phyloP scores from a whole-genome alignment of 2,888 invertebrate genomes.

The Cataglyphis livida region DNA sequence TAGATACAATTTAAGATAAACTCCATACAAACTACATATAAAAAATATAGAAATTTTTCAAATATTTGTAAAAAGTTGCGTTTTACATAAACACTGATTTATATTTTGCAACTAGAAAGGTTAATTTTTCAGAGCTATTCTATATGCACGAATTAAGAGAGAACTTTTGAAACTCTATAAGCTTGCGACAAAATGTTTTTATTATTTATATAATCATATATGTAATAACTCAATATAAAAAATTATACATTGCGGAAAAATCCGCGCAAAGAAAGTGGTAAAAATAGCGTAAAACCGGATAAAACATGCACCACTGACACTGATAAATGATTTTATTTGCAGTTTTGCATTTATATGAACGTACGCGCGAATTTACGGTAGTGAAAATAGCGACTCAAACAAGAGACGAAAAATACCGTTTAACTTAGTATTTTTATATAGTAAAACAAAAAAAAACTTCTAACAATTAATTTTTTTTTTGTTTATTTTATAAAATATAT shows the following conservation, averaged over 20 bases:
- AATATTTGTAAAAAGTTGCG: neutral
- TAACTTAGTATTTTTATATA: neutral
- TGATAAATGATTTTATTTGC: conserved; percentile 25
- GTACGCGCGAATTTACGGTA: conserved; percentile 2
- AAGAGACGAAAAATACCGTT: neutral
- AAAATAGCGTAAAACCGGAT: conserved; percentile 2
- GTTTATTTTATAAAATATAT: neutral
- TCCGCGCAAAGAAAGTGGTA: neutral
- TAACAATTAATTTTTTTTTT: conserved; percentile 10
- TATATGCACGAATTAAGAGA: neutral
- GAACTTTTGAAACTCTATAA: neutral
- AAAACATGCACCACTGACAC: conserved; percentile 5
- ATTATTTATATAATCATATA: neutral
- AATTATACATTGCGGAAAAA: conserved; percentile 6
- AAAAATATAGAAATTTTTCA: neutral
- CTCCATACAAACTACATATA: neutral
- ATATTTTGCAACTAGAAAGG: neutral
- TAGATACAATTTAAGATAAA: neutral
- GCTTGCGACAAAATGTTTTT: neutral
- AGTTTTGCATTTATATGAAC: conserved; percentile 22
- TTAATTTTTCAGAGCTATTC: neutral
- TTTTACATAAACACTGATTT: neutral
- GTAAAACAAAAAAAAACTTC: neutral
- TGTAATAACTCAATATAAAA: conserved; percentile 29
- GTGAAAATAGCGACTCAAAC: neutral